A percentile compares a stretch with the other conserved stretches of the same genome.
Conservation (phyloP, 2,888 invertebrate species). For the Clunio marinus region DNA sequence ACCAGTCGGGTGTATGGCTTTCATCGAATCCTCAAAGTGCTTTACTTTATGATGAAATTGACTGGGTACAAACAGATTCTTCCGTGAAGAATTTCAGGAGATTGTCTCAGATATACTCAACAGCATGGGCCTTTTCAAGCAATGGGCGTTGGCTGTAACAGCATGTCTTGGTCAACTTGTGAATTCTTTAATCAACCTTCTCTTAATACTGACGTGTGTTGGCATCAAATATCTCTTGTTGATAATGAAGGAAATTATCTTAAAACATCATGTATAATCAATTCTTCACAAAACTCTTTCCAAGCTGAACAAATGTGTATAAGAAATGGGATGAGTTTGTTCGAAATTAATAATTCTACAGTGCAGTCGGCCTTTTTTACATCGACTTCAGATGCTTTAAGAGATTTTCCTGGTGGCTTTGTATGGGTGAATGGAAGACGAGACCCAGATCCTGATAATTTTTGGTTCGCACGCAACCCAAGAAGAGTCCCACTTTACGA, state of each 20-base stretch:
- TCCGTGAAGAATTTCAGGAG: not conserved
- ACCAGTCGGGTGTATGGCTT: not conserved
- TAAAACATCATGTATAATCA: not conserved
- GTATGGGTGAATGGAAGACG: conserved; percentile 26
- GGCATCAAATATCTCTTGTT: not conserved
- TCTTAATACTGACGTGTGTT: not conserved
- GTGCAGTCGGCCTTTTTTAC: not conserved
- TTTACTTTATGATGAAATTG: not conserved
- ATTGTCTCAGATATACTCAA: not conserved
- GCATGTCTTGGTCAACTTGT: not conserved
- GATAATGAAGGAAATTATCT: not conserved
- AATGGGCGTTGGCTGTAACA: not conserved
- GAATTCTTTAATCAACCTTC: not conserved
- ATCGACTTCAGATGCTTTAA: not conserved
- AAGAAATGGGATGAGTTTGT: not conserved
- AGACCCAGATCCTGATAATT: not conserved
- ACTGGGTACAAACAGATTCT: conserved; percentile 10
- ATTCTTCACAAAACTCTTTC: too few relatives aligned
- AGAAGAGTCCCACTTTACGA: not conserved
- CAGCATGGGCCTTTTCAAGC: not conserved
- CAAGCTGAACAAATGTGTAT: not conserved
- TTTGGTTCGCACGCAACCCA: not conserved
- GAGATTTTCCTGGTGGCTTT: not conserved
- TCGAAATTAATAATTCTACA: not conserved
- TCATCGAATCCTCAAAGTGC: not conserved